These are phyloP conservation scores for Emydoidea blandingii DNA, from an alignment of 2,797 vertebrate species.

Conservation along the genomic window DNA sequence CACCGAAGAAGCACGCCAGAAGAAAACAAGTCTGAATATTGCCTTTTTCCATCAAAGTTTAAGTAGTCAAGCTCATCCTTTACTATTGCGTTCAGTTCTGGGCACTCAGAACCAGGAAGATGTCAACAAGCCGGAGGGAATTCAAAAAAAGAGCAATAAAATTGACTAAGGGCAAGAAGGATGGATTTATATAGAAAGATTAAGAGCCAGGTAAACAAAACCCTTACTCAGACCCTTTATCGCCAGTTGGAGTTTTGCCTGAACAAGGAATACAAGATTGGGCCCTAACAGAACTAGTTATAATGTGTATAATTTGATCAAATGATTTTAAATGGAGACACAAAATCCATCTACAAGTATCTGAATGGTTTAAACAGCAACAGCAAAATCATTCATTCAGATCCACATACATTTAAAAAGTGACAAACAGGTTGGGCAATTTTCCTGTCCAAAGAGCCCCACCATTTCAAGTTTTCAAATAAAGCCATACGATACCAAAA, in stretches of 20 bases:
- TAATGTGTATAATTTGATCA: neutral
- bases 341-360: neutral
- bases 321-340: neutral
- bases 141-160: neutral
- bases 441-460: neutral
- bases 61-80: neutral
- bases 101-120: neutral
- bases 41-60: neutral
- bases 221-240: accelerated
- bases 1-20: neutral
- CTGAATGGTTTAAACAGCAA: neutral
- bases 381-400: neutral
- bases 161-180: neutral
- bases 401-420: neutral
- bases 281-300: neutral
- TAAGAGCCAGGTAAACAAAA: neutral
- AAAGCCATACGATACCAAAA: neutral
- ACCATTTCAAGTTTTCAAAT: neutral
- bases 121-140: neutral
- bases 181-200: neutral
- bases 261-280: neutral
- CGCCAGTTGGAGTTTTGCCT: neutral
- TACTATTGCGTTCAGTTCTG: neutral
- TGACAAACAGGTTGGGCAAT: neutral
- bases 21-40: neutral